phyloP scores from a whole-genome alignment of 2,797 vertebrate genomes.

The Mus minutoides region DNA sequence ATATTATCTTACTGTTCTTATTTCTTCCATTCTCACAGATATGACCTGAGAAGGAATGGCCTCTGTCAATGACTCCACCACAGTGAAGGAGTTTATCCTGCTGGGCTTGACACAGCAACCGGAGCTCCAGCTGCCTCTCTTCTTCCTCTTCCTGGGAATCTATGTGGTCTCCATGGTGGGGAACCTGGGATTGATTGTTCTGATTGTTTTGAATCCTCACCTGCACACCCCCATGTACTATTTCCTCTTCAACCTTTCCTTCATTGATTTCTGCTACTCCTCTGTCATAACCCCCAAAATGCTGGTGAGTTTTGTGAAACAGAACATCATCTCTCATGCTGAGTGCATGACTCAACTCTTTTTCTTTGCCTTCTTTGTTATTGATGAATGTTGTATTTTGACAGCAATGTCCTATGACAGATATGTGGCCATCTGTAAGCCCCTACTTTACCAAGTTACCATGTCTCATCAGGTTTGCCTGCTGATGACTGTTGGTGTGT shows the following conservation, averaged over 20 bases:
- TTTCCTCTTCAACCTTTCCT: conserved; percentile 71
- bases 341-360: conserved; percentile 72
- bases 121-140: conserved; percentile 62
- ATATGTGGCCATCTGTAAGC: conserved; percentile 78
- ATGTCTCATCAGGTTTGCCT: conserved; percentile 73
- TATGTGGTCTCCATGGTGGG: conserved; percentile 62
- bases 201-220: conserved; percentile 61
- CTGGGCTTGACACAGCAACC: conserved; percentile 65
- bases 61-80: conserved; percentile 32
- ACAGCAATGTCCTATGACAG: conserved; percentile 79
- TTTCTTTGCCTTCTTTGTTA: conserved; percentile 73
- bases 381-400: conserved; percentile 73
- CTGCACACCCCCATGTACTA: conserved; percentile 77
- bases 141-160: conserved; percentile 62
- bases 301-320: conserved; percentile 58
- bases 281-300: conserved; percentile 66
- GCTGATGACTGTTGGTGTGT: conserved; percentile 47
- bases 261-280: conserved; percentile 67
- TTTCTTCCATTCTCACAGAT: not conserved
- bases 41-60: not conserved
- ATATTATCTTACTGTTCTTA: not conserved
- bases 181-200: conserved; percentile 68
- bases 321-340: conserved; percentile 52
- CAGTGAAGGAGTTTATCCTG: conserved; percentile 62
- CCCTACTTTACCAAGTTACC: conserved; percentile 70